These are phyloP conservation scores for Oreochromis mossambicus DNA, from an alignment of 2,797 vertebrate species.

Conservation along the genomic window DNA sequence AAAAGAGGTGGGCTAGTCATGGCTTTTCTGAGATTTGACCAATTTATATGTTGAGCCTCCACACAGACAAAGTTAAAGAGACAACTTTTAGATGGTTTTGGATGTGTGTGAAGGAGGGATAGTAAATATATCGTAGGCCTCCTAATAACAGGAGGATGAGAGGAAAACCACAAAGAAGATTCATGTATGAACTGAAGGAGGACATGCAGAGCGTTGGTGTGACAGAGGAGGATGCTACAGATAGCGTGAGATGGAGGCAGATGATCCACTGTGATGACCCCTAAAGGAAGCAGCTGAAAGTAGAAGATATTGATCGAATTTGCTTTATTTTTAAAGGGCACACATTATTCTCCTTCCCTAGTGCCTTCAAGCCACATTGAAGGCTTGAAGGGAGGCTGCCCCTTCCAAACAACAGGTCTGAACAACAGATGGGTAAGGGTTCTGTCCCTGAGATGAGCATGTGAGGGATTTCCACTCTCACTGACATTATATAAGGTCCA, in stretches of 20 bases:
- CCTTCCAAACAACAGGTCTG: background rate
- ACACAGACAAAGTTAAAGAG: background rate
- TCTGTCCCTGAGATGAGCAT: background rate
- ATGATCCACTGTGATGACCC: background rate
- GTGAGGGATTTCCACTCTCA: background rate
- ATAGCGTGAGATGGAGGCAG: background rate
- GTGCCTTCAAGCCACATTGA: fast-evolving
- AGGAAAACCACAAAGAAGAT: background rate
- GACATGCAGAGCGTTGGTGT: background rate
- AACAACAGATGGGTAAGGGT: background rate
- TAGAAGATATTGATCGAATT: background rate
- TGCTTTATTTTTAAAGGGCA: background rate
- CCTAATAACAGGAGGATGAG: background rate
- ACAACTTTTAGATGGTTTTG: fast-evolving
- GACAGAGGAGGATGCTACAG: background rate
- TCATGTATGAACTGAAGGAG: background rate
- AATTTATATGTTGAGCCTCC: background rate
- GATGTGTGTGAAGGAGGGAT: background rate
- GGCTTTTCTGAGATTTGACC: background rate
- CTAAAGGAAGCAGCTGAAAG: background rate
- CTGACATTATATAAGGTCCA: background rate
- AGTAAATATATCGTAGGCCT: background rate
- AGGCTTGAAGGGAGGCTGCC: fast-evolving
- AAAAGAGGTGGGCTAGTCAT: background rate
- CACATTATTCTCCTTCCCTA: background rate